These are phyloP conservation scores for Eonycteris spelaea DNA, from an alignment of 2,113 vertebrate genomes.

Conservation along the genomic window DNA sequence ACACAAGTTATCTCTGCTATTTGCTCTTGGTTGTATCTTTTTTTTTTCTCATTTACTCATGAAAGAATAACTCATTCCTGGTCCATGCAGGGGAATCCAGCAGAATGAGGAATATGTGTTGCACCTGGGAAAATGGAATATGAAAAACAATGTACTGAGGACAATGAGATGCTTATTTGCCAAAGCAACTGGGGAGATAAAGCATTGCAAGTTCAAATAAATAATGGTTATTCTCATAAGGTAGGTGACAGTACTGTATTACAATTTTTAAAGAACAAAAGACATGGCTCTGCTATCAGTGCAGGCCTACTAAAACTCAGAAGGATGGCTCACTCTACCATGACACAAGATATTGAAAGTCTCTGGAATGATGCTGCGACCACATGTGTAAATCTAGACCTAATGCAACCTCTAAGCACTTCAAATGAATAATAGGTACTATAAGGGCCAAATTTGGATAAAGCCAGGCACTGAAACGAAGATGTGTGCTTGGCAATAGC, in stretches of 20 bases:
- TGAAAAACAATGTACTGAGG: conserved; percentile 36
- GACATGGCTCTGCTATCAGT: not conserved
- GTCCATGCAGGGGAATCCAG: not conserved
- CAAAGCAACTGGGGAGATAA: not conserved
- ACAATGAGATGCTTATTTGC: not conserved
- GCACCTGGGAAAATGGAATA: not conserved
- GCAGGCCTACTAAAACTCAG: not conserved
- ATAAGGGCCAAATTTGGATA: not conserved
- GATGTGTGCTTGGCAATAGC: not conserved
- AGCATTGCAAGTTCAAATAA: conserved; percentile 23
- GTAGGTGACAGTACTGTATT: not conserved
- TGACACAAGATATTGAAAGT: not conserved
- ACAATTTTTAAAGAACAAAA: not conserved
- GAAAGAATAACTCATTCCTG: not conserved
- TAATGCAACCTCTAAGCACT: not conserved
- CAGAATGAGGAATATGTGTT: conserved; percentile 26
- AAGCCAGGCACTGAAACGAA: not conserved
- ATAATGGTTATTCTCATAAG: not conserved
- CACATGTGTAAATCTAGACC: not conserved
- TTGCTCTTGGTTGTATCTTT: not conserved
- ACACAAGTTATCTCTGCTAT: not conserved
- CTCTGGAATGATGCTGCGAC: not conserved
- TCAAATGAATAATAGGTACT: conserved; percentile 26
- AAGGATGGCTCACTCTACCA: not conserved
- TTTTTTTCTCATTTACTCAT: conserved; percentile 30